Base-by-base conservation (phyloP, 2,113 vertebrate genomes). In the Onychostruthus taczanowskii region DNA sequence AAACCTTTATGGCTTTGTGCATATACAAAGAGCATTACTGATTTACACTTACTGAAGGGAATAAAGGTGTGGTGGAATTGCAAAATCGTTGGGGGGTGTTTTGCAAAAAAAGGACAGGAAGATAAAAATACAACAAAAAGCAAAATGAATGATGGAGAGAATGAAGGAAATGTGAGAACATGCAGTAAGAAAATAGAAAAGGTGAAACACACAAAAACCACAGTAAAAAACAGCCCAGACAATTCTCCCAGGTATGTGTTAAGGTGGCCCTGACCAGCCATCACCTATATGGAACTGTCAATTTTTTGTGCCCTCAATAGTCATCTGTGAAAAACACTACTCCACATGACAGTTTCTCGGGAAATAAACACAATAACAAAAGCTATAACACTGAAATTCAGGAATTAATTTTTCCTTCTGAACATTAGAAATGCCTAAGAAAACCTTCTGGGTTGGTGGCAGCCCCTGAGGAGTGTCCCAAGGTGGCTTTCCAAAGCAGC, bases 1-100 rank as follows among this genome's bases (percentile, higher is more conserved):
- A 72, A 82, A 43, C 9, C 30, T 62, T 49, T 19, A 15, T 58
- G 35, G 30, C 21, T 68, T 31, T 68, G 27, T 61, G 28, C 39
- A 49, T 12, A 7, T 27, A 27, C 35, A 53, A 33, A 53, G 33
- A 46, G 20, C 18, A 7, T 44, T 15, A 27, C 24, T 69, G 33
- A 61, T 39, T 44, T 37, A 30, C 8, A 49, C 5, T 33, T 39
- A 11, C 15, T 61, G 18, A 69, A 13, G 15, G 19, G 37, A 69
- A 53, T 13, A 46, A 61, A 68, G 5, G 18, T 23, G 18, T 23
- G 17, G 22, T 52, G 11, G 46, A 61, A 78, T 39, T 61, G 27
- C 15, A 87, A 11, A 52, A 28, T 39, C 1, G 2, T 22, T 12
- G 31, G 15, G 9, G 15, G 1, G 0, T 43, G 24, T 49, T 12